Base-by-base conservation (phyloP, 2,888 invertebrate genomes). In the Noctua janthe region DNA sequence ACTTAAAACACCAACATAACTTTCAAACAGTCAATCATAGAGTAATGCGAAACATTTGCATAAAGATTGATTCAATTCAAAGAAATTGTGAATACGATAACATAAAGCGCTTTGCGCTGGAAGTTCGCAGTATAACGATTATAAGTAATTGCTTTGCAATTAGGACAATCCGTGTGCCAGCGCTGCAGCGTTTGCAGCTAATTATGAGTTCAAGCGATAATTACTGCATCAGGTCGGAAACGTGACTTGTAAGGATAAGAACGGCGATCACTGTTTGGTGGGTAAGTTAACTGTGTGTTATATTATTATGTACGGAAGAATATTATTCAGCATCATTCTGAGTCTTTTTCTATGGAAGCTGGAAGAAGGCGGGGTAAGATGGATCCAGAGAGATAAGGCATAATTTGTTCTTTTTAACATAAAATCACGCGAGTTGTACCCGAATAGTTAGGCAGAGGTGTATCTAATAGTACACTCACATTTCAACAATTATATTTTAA, bases 181-280 rank as follows among this genome's bases (percentile, higher is more conserved):
- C 92, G 91, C 92, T 93, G 92, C 91, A 94, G 92, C 91, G 92
- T 94, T 92, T 94, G 93, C 92, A 94, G 91, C 94, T 95, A 94
- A 95, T 95, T 94, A 94, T 92, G 88, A 93, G 94, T 93, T 94
- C 93, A 92, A 93, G 94, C 93, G 94, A 94, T 95, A 95, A 95
- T 95, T 94, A 95, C 88, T 81, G 90, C 91, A 91, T 92, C 83
- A 90, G 92, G 92, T 93, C 92, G 92, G 91, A 91, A 91, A 92
- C 94, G 93, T 93, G 92, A 90, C 90, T 91, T 89, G 89, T 85
- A 86, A 83, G 78, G 78, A 82, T 77, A 80, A 74, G 72, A 80
- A 71, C 39, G 64, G 82, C 76, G 79, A 86, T 86, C 84, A 75
- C 56, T 79, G 71, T 76, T 84, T 80, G n/a, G 59, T 64, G 54